Evolutionary conservation across 2,113 vertebrate species (phyloP), one percentile per base, ranked within the genome.

Genomic region (Spea multiplicata): DNA sequence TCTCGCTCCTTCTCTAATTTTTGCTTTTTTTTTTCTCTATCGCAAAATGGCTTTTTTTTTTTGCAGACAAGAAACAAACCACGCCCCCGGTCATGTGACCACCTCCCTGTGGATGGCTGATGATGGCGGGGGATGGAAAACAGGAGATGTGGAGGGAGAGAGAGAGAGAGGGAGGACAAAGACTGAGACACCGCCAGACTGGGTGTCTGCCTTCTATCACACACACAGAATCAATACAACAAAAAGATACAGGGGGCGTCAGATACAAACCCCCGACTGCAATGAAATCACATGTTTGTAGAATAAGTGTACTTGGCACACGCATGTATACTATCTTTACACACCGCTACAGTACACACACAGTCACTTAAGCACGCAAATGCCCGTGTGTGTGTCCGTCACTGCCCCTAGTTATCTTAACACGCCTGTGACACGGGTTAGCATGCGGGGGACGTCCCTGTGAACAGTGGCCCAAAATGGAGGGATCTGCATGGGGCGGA

Each of bases 21-120:
- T 78, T 49, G 52, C 47, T 73, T 48, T 16, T 50, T 48, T 69
- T 46, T 46, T 66, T 55, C 10, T 47, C 77, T 73, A 61, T 66
- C 59, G 55, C 77, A 79, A 79, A 79, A 79, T 79, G 77, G 69
- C 77, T 79, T 79, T 73, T 79, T 79, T 73, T 73, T 79, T 66
- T 72, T 65, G 69, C 76, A 78, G 76, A 78, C 76, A 78, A 78
- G 76, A 57, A 53, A 9, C 13, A 59, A 44, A 47, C 69, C 59
- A 68, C 57, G 68, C 76, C 76, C 75, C 76, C 47, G 47, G 45
- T 53, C 76, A 78, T 49, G 69, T 78, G 76, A 78, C 57, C 52
- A 7, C 16, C 69, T 72, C 69, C 69, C 69, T 47, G 17, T 17
- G 70, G 69, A 66, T 72, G 44, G 17, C 55, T 59, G 3, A 59